Evolutionary conservation across 2,113 vertebrate genomes (phyloP), one percentile per base, ranked within the genome.

Genomic region (Alligator mississippiensis): DNA sequence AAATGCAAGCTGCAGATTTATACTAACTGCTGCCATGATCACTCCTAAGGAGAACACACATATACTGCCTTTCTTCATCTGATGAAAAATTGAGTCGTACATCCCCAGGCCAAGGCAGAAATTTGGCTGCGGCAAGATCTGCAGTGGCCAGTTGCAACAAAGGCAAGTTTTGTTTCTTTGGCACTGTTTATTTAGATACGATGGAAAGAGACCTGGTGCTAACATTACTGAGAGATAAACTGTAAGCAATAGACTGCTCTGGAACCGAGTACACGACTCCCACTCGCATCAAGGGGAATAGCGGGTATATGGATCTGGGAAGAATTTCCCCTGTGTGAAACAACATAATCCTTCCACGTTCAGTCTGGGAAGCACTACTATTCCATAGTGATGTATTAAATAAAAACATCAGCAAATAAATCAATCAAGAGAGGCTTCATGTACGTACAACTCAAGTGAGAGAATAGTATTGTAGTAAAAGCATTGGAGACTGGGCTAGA

Each of bases 381-480:
- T 75, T 84, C 76, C 60, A 11, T 12, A 28, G 82, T 57, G 83
- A 3, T 74, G 68, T 74, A 63, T 85, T 74, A 88, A 58, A 19
- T 55, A 81, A 87, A 93, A 95, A 87, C 0, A 3, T 24, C 19
- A 82, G 54, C 77, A 90, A 85, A 83, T 76, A 82, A 90, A 84
- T 10, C 38, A 87, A 82, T 16, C 68, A 87, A 77, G 90, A 81
- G 88, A 87, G 9, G 74, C 72, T 55, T 80, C 79, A 84, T 60
- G 7, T 66, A 27, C 28, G 2, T 66, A 66, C 28, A 66, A 15
- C 28, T 17, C 27, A 66, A 6, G 14, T 28, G 63, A n/a, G 63
- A 66, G 63, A 28, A 28, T 66, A 28, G 47, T 47, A 47, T 90
- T 81, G 60, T 5, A 81, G 77, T 30, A 63, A 77, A 34, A 76